Percentiles rank a stretch among this genome's conserved stretches.
These are phyloP conservation scores for Loxodonta africana DNA, from an alignment of 2,113 vertebrate genomes.

Conservation along the genomic window DNA sequence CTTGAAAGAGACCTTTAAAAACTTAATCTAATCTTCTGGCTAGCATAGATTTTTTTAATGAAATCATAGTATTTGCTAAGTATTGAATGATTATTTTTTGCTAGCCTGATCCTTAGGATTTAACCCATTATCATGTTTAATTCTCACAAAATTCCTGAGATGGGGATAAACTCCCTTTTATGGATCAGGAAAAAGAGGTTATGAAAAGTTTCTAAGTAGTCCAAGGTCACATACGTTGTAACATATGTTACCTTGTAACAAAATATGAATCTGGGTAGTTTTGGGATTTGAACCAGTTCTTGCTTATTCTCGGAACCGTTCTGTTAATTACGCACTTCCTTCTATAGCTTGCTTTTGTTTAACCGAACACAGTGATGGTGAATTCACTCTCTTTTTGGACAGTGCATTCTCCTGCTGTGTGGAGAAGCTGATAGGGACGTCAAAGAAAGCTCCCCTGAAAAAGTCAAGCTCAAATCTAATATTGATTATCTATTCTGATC, in stretches of 20 bases:
- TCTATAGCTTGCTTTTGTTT: not conserved
- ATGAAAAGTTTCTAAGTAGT: not conserved
- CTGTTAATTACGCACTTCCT: not conserved
- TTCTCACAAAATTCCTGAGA: constrained; percentile 26
- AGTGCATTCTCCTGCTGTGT: not conserved
- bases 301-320: not conserved
- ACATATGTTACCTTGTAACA: not conserved
- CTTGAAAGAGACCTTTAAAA: constrained; percentile 8
- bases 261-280: not conserved
- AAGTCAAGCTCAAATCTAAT: not conserved
- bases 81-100: not conserved
- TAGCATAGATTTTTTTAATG: not conserved
- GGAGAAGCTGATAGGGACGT: not conserved
- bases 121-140: not conserved
- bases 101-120: not conserved
- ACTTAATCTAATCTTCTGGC: not conserved
- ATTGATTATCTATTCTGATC: not conserved
- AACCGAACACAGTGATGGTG: too few species aligned
- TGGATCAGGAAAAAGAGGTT: not conserved
- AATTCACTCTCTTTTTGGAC: not conserved
- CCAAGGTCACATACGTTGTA: not conserved
- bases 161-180: not conserved
- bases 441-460: not conserved
- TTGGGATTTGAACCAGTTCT: not conserved
- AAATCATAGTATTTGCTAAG: not conserved